Base-by-base conservation (phyloP, 2,888 invertebrate genomes). In the Leucoma salicis region DNA sequence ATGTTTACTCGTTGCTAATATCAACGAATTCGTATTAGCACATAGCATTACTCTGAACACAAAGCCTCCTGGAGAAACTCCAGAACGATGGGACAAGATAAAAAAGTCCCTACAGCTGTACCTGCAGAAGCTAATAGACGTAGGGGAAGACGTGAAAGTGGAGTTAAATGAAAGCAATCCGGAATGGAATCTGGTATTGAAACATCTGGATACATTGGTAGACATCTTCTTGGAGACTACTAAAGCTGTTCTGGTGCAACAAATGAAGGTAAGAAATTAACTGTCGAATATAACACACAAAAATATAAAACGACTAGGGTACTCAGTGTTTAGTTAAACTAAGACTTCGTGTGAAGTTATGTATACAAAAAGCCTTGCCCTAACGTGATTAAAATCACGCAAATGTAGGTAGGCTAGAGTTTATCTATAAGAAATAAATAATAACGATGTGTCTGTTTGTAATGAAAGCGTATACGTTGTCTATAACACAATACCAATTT, bases 201-300 rank as follows among this genome's bases (percentile, higher is more conserved):
- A 77, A 49, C 90, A 83, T 72, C 57, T 92, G 42, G 87, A 90
- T n/a, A 81, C 85, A 0, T 62, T 92, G 40, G 88, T 91, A 24
- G 88, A 82, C 16, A 90, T 91, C 28, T 92, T 92, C 68, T 76
- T 91, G 54, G 90, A 90, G 63, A 90, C 92, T 0, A 91, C 92
- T 0, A 91, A 92, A 57, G 90, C 88, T 34, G 90, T 92, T 8
- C 72, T 92, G 28, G 88, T 90, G 12, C 89, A 91, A 55, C 91
- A 92, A 63, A 91, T 91, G 78, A 91, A 91, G 89, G 92, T 92
- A 71, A 64, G 59, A 25, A 3, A 21, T 4, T 2, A 8, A 21
- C 6, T 21, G n/a, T n/a, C n/a, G n/a, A n/a, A n/a, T n/a, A n/a
- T n/a, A n/a, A n/a, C n/a, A n/a, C n/a, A n/a, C n/a, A n/a, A n/a